Percentiles rank a stretch among this genome's conserved stretches.
These are phyloP conservation scores for Gallinago paraguaiae DNA, from an alignment of 2,113 vertebrate species.

Conservation along the genomic window DNA sequence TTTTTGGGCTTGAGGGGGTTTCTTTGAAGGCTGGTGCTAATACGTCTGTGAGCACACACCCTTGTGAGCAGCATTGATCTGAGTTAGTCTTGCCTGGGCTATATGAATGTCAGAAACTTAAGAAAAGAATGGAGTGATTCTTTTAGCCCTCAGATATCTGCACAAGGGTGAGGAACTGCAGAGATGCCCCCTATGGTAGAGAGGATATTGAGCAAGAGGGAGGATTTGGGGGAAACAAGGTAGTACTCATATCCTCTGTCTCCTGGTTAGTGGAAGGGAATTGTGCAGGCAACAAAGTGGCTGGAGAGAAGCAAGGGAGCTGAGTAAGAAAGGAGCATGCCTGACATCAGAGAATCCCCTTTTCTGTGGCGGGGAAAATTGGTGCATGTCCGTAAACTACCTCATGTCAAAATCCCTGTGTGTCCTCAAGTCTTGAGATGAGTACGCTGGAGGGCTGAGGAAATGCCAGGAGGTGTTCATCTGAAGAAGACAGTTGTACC, in stretches of 20 bases:
- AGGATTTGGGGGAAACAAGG: neutral
- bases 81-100: neutral
- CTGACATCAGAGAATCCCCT: neutral
- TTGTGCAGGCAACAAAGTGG: neutral
- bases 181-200: neutral
- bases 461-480: neutral
- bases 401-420: neutral
- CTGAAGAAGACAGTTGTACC: neutral
- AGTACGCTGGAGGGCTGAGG: neutral
- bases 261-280: neutral
- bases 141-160: neutral
- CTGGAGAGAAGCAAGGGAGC: neutral
- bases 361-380: neutral
- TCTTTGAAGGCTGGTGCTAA: conserved; percentile 18
- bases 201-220: neutral
- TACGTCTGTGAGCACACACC: rapidly evolving
- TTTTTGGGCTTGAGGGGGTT: conserved; percentile 31
- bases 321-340: neutral
- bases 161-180: neutral
- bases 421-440: neutral
- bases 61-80: neutral
- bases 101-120: neutral
- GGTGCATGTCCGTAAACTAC: neutral
- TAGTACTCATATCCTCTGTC: neutral
- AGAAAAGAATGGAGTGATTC: neutral